Evolutionary conservation across 2,797 vertebrate genomes (phyloP), one percentile per base, ranked within the genome.

Genomic region (Gymnoscopelus braueri): DNA sequence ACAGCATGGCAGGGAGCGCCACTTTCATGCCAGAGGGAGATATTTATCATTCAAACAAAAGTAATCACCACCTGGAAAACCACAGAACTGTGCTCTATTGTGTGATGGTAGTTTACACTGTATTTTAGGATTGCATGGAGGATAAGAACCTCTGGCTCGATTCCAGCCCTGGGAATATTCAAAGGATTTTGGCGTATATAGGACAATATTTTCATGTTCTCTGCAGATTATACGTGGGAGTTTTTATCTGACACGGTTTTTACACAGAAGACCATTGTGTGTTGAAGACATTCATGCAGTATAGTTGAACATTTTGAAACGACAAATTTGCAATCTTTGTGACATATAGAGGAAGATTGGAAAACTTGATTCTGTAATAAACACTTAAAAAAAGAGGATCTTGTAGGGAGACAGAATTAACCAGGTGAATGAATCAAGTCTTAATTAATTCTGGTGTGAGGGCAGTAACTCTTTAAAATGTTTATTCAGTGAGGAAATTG

Each of bases 391-490:
- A 2, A 35, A 71, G 9, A 14, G 14, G 47, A 3, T 15, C 48
- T 48, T 50, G 63, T 9, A 53, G 11, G 68, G 57, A 72, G 61
- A 70, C 80, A 86, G 59, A 75, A 69, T 77, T 72, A 57, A 72
- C 57, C 57, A 44, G 19, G 19, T 19, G 1, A 19, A 19, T 19
- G 19, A 19, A 19, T 19, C 1, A 19, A 19, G 19, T 19, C 19
- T 19, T 19, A 19, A 19, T 19, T 19, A 19, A 19, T 19, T 19
- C 19, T 19, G 19, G 8, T 44, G 61, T 11, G 50, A 58, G 56
- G 54, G 24, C 44, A 78, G 74, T 76, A 82, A 80, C 81, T 78
- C 81, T 81, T 80, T 61, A 60, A 32, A 56, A 68, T 24, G 47
- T 64, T 83, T 78, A 75, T 7, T 15, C 35, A 44, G 7, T 44